phyloP scores from a whole-genome alignment of 2,888 invertebrate genomes.

The Mactromeris polynyma region DNA sequence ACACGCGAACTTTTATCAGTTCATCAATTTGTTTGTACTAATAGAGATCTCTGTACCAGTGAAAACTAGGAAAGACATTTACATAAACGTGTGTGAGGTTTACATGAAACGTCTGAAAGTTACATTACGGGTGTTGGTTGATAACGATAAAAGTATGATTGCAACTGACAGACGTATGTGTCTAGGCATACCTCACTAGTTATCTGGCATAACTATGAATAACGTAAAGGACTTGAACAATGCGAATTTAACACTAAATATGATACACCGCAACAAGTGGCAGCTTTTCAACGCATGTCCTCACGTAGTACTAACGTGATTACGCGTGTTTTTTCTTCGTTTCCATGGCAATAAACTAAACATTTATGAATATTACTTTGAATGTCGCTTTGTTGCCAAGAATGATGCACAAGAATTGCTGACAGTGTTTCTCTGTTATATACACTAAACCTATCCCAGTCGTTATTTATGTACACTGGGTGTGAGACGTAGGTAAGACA shows the following conservation, averaged over 20 bases:
- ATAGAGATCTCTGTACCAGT: background rate
- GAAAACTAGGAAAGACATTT: background rate
- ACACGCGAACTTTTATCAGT: background rate
- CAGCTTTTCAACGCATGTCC: background rate
- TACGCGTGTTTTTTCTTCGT: background rate
- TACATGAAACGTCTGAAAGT: background rate
- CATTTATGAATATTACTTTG: conserved; percentile 3
- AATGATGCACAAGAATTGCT: background rate
- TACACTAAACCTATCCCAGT: background rate
- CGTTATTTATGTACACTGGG: background rate
- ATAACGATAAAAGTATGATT: background rate
- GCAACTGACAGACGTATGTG: background rate
- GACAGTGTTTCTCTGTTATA: background rate
- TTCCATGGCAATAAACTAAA: conserved; percentile 1
- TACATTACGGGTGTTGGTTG: background rate
- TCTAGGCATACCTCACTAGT: background rate
- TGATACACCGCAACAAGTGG: background rate
- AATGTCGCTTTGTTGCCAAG: conserved; percentile 5
- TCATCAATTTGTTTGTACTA: background rate
- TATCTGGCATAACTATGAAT: too few species aligned
- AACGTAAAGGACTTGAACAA: too few species aligned
- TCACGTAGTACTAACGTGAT: background rate
- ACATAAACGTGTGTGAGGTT: background rate
- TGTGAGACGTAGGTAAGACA: background rate
- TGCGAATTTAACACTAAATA: background rate